Base-by-base conservation (phyloP, 2,888 invertebrate genomes). In the Byasa hedistus region DNA sequence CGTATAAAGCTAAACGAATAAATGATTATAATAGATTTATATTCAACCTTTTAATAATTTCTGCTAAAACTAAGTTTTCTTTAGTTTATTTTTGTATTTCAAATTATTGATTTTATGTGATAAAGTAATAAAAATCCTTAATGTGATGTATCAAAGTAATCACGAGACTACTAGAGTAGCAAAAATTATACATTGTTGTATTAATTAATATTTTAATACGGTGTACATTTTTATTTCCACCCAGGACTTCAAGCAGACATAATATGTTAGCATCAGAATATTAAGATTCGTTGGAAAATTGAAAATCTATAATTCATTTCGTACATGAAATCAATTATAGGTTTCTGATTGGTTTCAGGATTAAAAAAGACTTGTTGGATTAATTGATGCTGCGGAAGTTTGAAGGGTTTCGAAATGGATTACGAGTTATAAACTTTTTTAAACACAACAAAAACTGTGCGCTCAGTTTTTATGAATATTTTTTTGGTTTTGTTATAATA, bases 301-400 rank as follows among this genome's bases (percentile, higher is more conserved):
- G 12, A 55, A 57, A 63, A 63, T 27, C 57, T 22, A 57, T 57
- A 57, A 57, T 63, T 63, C 57, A 57, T 32, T 63, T 57, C 57
- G 44, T 63, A 44, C 19, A 63, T 44, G 51, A 57, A 63, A 63
- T 63, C 63, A 63, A 63, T 63, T 63, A 63, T 44, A 48, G 57
- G 48, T 63, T 63, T 63, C 56, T 57, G 63, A 63, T 63, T 63
- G 63, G 57, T 57, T 63, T 57, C 63, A 32, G 56, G 57, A 63
- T 63, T 61, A 57, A 57, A 63, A 63, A 57, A 57, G 51, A 63
- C 63, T 63, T 57, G 63, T 57, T 27, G 48, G 63, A 63, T 48
- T 63, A 63, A 63, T 63, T 63, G 48, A 57, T 48, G 48, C 63
- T 44, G 63, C 48, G 63, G 51, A 63, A 63, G 63, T 63, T 57